These are phyloP conservation scores for Chaetodon trifasciatus DNA, from an alignment of 2,797 vertebrate species.

Conservation along the genomic window DNA sequence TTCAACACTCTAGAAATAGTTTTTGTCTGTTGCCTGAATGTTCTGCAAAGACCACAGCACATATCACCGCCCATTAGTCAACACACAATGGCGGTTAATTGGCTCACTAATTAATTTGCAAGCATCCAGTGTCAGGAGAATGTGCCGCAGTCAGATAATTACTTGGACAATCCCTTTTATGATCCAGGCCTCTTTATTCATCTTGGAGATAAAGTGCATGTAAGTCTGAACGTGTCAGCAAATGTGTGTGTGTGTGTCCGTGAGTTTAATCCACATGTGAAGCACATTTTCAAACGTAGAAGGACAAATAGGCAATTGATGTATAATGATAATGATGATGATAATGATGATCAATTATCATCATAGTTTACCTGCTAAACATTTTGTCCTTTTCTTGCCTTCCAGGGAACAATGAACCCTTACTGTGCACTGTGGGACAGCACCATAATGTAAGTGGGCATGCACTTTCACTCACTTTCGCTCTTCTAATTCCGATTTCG, in stretches of 20 bases:
- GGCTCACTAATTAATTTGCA: conserved; percentile 83
- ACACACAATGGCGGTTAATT: conserved; percentile 78
- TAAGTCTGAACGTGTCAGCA: conserved; percentile 51
- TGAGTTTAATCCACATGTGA: background rate
- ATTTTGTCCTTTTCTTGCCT: conserved; percentile 71
- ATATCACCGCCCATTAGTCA: conserved; percentile 66
- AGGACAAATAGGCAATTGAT: conserved; percentile 50
- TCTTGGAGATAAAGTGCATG: conserved; percentile 66
- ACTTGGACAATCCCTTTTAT: conserved; percentile 75
- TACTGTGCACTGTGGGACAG: conserved; percentile 98
- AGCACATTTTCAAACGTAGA: conserved; percentile 33
- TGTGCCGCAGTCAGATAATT: conserved; percentile 71
- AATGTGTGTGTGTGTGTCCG: conserved; percentile 14
- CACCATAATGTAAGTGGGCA: conserved; percentile 93
- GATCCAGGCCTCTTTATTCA: conserved; percentile 65
- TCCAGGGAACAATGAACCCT: conserved; percentile 96
- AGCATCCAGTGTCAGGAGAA: conserved; percentile 63
- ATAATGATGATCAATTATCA: conserved; percentile 43
- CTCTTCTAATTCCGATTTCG: background rate
- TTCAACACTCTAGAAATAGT: conserved; percentile 13
- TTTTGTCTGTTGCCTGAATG: conserved; percentile 51
- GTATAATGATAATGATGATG: conserved; percentile 44
- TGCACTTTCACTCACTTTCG: conserved; percentile 27
- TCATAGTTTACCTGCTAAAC: conserved; percentile 47
- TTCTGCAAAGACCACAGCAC: conserved; percentile 53